Conservation (phyloP, 1,140 invertebrate genomes). For the Pogonognathellus flavescens region DNA sequence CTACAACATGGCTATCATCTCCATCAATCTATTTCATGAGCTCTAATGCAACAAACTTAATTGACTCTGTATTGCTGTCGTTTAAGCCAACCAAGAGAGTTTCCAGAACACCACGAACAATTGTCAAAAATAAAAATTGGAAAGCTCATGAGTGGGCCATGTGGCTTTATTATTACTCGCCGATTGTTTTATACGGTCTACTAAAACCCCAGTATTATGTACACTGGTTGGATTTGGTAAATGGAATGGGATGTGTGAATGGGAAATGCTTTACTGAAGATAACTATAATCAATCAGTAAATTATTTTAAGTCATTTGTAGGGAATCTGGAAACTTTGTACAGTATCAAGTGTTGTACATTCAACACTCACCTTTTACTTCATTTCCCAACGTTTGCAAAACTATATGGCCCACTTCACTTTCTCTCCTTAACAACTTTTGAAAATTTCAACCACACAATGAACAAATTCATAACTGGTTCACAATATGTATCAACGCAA, state of each 20-base stretch:
- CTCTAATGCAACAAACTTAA: no score
- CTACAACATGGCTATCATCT: not conserved
- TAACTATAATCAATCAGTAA: not conserved
- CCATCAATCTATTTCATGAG: no score
- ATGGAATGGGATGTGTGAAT: not conserved
- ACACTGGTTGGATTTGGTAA: not conserved
- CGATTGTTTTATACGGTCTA: not conserved
- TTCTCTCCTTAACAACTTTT: not conserved
- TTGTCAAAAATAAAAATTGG: not conserved
- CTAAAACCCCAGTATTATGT: not conserved
- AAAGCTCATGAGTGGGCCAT: not conserved
- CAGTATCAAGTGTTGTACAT: not conserved
- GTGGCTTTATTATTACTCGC: not conserved
- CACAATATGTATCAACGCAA: not conserved
- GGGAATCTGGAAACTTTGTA: not conserved
- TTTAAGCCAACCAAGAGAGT: not conserved
- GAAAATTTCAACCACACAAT: not conserved
- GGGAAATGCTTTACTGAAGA: not conserved
- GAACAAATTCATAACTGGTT: not conserved
- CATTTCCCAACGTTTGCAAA: not conserved
- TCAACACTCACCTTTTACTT: not conserved
- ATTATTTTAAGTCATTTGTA: not conserved
- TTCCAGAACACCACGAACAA: not conserved
- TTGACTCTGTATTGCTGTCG: not conserved
- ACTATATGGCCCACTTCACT: not conserved